phyloP scores from a whole-genome alignment of 1,140 invertebrate species.

The Pygmarrhopalites habei region DNA sequence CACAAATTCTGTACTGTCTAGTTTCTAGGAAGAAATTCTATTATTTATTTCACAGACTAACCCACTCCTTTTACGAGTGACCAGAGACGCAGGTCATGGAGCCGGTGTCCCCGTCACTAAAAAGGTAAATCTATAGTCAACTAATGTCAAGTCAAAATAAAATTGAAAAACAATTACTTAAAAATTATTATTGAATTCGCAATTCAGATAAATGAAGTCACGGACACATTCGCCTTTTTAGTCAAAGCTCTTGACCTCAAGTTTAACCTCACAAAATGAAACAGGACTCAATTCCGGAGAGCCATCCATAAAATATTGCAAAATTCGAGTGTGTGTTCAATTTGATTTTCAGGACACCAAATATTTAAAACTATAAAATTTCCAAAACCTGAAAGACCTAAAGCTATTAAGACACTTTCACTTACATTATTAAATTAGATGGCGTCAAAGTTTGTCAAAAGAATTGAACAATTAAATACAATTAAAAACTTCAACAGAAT shows the following conservation, averaged over 20 bases:
- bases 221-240: background rate
- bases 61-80: constrained; percentile 79
- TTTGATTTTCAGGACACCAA: too few species aligned
- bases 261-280: too few species aligned
- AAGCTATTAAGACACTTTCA: too few species aligned
- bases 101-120: constrained; percentile 60
- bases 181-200: background rate
- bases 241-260: background rate
- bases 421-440: too few species aligned
- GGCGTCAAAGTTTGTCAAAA: too few species aligned
- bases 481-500: too few species aligned
- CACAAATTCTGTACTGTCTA: too few species aligned
- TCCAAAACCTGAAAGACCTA: too few species aligned
- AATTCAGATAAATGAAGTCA: background rate
- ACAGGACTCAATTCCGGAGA: too few species aligned
- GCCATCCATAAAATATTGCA: background rate
- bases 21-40: too few species aligned
- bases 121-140: constrained; percentile 51
- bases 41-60: constrained; percentile 56
- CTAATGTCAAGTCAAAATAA: background rate
- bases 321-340: background rate
- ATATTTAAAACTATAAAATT: too few species aligned
- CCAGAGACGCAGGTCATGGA: constrained; percentile 93
- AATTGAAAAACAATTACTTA: background rate
- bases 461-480: too few species aligned